phyloP scores from a whole-genome alignment of 2,888 invertebrate genomes.

The Tinea pellionella region DNA sequence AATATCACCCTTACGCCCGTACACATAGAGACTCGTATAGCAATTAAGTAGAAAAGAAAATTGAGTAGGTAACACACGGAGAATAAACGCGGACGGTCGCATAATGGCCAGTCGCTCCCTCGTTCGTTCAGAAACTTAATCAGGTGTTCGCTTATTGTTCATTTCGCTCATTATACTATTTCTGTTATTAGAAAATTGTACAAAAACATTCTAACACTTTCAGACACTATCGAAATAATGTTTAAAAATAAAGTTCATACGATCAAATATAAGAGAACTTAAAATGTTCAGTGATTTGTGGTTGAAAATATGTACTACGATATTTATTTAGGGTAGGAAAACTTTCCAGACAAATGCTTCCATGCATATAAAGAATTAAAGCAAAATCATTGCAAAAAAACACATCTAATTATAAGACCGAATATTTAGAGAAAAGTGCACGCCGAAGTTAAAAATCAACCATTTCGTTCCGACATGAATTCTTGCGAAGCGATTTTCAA shows the following conservation, averaged over 20 bases:
- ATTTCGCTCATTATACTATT: conserved; percentile 11
- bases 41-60: background rate
- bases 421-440: background rate
- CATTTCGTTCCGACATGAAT: background rate
- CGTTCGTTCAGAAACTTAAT: conserved; percentile 12
- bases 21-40: background rate
- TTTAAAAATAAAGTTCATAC: too few relatives aligned
- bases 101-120: conserved; percentile 5
- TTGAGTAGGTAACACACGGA: background rate
- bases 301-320: too few relatives aligned
- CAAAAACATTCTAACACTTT: background rate
- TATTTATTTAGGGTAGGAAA: too few relatives aligned
- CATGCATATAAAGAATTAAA: too few relatives aligned
- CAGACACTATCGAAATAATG: too few relatives aligned
- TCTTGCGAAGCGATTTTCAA: background rate
- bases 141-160: conserved; percentile 13
- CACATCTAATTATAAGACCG: background rate
- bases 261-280: too few relatives aligned
- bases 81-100: conserved; percentile 9
- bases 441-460: background rate
- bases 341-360: too few relatives aligned
- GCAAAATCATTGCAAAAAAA: background rate
- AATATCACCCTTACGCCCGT: background rate
- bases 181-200: background rate
- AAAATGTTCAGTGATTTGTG: too few relatives aligned